Base-by-base conservation (phyloP, 2,888 invertebrate species). In the Sarcophaga rosellei region DNA sequence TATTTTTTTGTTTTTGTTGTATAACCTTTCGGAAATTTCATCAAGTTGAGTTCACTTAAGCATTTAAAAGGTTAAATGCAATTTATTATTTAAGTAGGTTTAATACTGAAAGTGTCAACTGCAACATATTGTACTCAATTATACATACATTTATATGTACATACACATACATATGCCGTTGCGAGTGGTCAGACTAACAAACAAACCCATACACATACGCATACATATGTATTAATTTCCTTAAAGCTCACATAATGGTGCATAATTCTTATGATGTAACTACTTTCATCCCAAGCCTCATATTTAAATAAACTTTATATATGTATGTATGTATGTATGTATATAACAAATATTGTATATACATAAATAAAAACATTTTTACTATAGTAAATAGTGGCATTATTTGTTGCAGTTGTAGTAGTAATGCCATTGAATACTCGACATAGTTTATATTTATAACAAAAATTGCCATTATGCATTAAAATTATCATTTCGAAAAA, bases 21-120 rank as follows among this genome's bases (percentile, higher is more conserved):
- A 4, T 15, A 53, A 53, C 17, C 25, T 47, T 61, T 21, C 47
- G 35, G 57, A 65, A 76, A 76, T 76, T 76, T 76, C 57, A 76
- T 66, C 44, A 76, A 66, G 20, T 76, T 69, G 69, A 78, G 69
- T 69, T 69, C 59, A 62, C 15, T 65, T 59, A 75, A 68, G 45
- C 35, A 75, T 62, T 76, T 61, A 75, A 81, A 81, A 75, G 62
- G 75, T 75, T 81, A 81, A 75, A 75, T 75, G 75, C 81, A 81
- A 81, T 81, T 81, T 81, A 81, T 81, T 81, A 81, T 81, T 81
- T 81, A 81, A 81, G 81, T 81, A 81, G 69, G 81, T 81, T 70
- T 81, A 75, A 81, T 75, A 68, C 75, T 81, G 69, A 81, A 81
- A 81, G 81, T 75, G 81, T 81, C 81, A 81, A 81, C 81, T 81